phyloP scores from a whole-genome alignment of 2,888 invertebrate genomes.

The Cepaea hortensis region DNA sequence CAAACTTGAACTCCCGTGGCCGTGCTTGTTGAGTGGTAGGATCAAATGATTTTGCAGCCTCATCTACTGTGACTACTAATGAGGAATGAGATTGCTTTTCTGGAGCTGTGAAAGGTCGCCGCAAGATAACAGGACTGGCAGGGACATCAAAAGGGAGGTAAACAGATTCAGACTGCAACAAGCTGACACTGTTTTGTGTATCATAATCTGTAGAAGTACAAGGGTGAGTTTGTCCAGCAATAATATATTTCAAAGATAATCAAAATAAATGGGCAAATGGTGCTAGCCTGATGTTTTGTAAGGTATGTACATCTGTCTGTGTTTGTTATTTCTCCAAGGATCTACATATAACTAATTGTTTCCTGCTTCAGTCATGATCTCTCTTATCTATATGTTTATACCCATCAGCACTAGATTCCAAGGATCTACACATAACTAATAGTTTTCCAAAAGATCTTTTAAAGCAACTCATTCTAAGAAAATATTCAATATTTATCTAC shows the following conservation, averaged over 20 bases:
- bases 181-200: conserved; percentile 62
- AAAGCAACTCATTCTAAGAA: too few species aligned
- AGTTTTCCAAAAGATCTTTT: too few species aligned
- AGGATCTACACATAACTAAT: too few species aligned
- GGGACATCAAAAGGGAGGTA: conserved; percentile 68
- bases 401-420: too few species aligned
- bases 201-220: conserved; percentile 60
- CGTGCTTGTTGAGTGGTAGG: not conserved
- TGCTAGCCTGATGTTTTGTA: too few species aligned
- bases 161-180: conserved; percentile 73
- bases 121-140: conserved; percentile 50
- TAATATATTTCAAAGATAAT: not conserved
- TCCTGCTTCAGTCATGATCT: too few species aligned
- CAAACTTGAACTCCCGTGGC: conserved; percentile 56
- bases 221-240: not conserved
- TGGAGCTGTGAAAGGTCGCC: conserved; percentile 64
- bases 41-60: not conserved
- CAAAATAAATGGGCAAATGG: too few species aligned
- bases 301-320: too few species aligned
- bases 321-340: too few species aligned
- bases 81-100: conserved; percentile 13
- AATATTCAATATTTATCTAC: too few species aligned
- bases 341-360: too few species aligned
- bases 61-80: not conserved
- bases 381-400: too few species aligned